Conservation (phyloP, 2,888 invertebrate species). For the Nemotelus nigrinus region DNA sequence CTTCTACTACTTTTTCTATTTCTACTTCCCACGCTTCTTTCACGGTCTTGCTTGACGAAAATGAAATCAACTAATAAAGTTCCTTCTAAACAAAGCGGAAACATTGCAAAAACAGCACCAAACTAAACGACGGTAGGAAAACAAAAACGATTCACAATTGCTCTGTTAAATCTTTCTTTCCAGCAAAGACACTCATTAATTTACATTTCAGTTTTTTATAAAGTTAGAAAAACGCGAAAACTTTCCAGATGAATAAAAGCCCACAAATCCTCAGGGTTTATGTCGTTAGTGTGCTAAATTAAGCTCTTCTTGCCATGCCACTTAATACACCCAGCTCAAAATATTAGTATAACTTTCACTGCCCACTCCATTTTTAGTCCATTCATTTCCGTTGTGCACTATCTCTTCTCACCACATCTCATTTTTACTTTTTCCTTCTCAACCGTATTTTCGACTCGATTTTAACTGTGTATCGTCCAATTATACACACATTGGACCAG, state of each 20-base stretch:
- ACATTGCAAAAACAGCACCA: background rate
- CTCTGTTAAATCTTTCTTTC: background rate
- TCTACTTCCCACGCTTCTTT: background rate
- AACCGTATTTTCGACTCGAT: too few species aligned
- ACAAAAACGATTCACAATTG: background rate
- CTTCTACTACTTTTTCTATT: background rate
- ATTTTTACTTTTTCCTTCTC: too few species aligned
- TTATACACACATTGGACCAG: too few species aligned
- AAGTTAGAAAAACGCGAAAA: slow-evolving; percentile 3
- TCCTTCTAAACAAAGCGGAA: background rate
- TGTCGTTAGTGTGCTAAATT: slow-evolving; percentile 29
- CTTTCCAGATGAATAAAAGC: background rate
- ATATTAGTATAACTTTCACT: background rate
- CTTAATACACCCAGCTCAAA: slow-evolving; percentile 17
- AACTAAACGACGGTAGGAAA: background rate
- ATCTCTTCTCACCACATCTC: too few species aligned
- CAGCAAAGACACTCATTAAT: slow-evolving; percentile 18
- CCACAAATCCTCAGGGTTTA: slow-evolving; percentile 28
- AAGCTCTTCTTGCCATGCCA: slow-evolving; percentile 17
- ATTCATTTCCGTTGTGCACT: too few species aligned
- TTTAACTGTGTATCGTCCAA: too few species aligned
- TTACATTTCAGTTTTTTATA: background rate
- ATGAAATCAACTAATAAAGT: background rate
- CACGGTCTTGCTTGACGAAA: background rate
- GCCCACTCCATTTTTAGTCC: too few species aligned